Conservation (phyloP, 2,888 invertebrate species). For the Acheta domesticus region DNA sequence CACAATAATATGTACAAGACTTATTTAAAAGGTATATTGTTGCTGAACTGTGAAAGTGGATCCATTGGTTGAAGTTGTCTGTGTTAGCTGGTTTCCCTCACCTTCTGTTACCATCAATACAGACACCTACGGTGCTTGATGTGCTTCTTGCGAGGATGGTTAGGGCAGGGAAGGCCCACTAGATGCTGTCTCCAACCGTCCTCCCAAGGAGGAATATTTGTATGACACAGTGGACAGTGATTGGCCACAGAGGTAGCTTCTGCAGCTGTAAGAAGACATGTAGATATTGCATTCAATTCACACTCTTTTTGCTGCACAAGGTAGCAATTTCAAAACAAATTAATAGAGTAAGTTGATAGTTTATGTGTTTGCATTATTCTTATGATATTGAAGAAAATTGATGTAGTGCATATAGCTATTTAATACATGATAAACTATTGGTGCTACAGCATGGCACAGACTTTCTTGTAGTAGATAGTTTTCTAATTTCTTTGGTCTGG, state of each 20-base stretch:
- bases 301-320: too few species aligned
- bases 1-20: not conserved
- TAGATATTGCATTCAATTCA: too few species aligned
- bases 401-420: too few species aligned
- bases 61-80: not conserved
- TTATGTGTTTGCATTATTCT: too few species aligned
- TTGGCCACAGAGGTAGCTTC: constrained; percentile 62
- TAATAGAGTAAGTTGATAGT: too few species aligned
- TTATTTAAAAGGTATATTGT: too few species aligned
- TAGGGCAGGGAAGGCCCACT: constrained; percentile 53
- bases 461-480: too few species aligned
- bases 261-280: constrained; percentile 43
- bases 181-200: constrained; percentile 80
- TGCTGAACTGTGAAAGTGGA: not conserved
- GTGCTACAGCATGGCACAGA: too few species aligned
- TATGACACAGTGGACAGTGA: constrained; percentile 83
- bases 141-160: constrained; percentile 45
- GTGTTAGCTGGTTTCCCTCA: not conserved
- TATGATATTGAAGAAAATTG: too few species aligned
- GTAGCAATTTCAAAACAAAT: too few species aligned
- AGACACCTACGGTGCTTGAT: constrained; percentile 30
- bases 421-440: too few species aligned
- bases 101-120: constrained; percentile 1
- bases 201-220: constrained; percentile 65
- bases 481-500: too few species aligned